These are phyloP conservation scores for Drosophila pallidifrons DNA, from an alignment of 1,140 invertebrate species.

Conservation along the genomic window DNA sequence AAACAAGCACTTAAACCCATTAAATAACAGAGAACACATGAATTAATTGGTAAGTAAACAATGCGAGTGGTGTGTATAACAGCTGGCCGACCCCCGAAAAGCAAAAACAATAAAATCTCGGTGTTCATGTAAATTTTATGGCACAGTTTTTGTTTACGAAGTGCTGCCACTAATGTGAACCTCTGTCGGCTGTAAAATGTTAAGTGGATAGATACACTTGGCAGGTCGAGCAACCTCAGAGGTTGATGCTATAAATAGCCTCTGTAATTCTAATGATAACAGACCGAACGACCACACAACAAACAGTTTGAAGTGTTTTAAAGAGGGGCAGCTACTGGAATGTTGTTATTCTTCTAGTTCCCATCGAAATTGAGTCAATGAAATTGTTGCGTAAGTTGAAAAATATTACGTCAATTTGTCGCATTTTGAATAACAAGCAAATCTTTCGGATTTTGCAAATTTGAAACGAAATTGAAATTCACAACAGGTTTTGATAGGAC, in stretches of 20 bases:
- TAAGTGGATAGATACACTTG: slow-evolving; percentile 52
- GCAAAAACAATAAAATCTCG: slow-evolving; percentile 19
- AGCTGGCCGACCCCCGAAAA: slow-evolving; percentile 28
- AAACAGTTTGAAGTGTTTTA: neutral
- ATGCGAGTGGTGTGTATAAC: slow-evolving; percentile 24
- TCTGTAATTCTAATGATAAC: slow-evolving; percentile 37
- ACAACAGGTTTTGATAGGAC: neutral
- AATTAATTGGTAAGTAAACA: slow-evolving; percentile 48
- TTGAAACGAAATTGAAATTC: slow-evolving; percentile 1
- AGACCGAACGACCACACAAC: neutral
- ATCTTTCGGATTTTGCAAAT: neutral
- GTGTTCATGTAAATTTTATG: slow-evolving; percentile 64
- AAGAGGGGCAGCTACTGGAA: neutral
- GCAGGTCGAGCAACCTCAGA: slow-evolving; percentile 8
- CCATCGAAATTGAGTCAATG: neutral
- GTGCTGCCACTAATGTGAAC: slow-evolving; percentile 39
- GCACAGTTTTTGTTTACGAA: slow-evolving; percentile 57
- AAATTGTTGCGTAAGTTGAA: neutral
- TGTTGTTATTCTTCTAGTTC: neutral
- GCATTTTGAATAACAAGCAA: slow-evolving; percentile 4
- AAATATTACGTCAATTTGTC: slow-evolving; percentile 3
- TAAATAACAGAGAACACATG: slow-evolving; percentile 36
- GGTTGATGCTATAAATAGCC: slow-evolving; percentile 30
- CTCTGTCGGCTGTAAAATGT: slow-evolving; percentile 62
- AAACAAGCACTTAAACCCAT: slow-evolving; percentile 49